phyloP scores from a whole-genome alignment of 37 sponge, comb jelly and placozoan species.

The Cliona cf. orientalis region DNA sequence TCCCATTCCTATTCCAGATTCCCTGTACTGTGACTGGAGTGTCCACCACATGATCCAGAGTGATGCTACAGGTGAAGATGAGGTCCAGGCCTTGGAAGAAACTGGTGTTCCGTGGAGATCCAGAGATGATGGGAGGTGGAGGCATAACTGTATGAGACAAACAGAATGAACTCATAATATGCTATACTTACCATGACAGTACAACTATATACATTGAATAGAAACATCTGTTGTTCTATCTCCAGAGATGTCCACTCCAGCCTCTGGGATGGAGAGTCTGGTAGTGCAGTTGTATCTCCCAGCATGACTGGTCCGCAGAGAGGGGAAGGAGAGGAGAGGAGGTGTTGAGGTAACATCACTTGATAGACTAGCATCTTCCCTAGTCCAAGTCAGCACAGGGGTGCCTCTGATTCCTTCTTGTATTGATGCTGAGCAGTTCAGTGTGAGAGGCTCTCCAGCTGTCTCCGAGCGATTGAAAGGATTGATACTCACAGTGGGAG shows the following conservation, averaged over 20 bases:
- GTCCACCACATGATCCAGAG: constrained; percentile 11
- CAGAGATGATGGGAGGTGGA: neutral
- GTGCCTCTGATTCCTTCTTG: too few species aligned
- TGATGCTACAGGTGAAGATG: constrained; percentile 11
- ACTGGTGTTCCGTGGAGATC: constrained; percentile 2
- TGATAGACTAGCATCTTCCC: too few species aligned
- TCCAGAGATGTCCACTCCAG: neutral
- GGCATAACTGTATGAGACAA: neutral
- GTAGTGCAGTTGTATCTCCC: too few species aligned
- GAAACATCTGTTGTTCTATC: neutral
- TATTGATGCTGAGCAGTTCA: too few species aligned
- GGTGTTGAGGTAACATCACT: too few species aligned
- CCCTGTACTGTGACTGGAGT: neutral
- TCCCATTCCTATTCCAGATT: neutral
- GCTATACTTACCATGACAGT: neutral
- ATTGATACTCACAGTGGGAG: neutral
- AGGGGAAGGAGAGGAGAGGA: too few species aligned
- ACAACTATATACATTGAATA: constrained; percentile 7
- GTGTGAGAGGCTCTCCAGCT: too few species aligned
- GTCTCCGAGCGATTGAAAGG: neutral
- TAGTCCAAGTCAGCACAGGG: too few species aligned
- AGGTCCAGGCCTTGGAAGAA: constrained; percentile 11
- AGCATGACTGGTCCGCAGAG: too few species aligned
- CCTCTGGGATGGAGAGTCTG: too few species aligned
- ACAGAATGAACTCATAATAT: neutral